Base-by-base conservation (phyloP, 1,140 invertebrate genomes). In the Sinonovacula constricta region DNA sequence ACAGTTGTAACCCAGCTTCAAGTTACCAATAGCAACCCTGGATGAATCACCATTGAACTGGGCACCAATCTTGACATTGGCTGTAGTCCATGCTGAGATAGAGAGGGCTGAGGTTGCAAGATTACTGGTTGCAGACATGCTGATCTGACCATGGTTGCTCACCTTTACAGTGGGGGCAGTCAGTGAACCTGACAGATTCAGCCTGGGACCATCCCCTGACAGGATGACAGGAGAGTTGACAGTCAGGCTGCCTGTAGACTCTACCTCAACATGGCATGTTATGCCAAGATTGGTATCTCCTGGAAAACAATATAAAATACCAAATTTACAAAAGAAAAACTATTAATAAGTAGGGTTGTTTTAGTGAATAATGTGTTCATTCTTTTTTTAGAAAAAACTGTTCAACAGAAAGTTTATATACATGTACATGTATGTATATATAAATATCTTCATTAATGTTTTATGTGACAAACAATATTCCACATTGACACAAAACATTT, bases 1-100 rank as follows among this genome's bases (percentile, higher is more conserved):
- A 0, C 80, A 79, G 26, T 78, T 75, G 39, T 80, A 85, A 24
- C 85, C 85, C 14, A 86, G 45, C 15, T 62, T 39, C 18, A 83
- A 65, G 5, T 31, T 65, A 12, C 60, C 33, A 24, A 83, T 31
- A n/a, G 59, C 28, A 14, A 83, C 34, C 24, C 71, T 66, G 36
- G 68, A 70, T 5, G 59, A 53, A 45, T 60, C 65, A 26, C 34
- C 45, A 3, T 65, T 56, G 60, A 79, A 79, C 30, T 72, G 60
- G 54, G 76, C 76, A 18, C 75, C 54, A 2, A 56, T 7, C 1
- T 60, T 51, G 24, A 82, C 65, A 57, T 54, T 34, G 4, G 74
- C 59, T 7, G n/a, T 28, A 14, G 76, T 70, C 71, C 77, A 69
- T 1, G 65, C 67, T 39, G 39, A 62, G 36, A 78, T 10, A 49